phyloP scores from a whole-genome alignment of 2,797 vertebrate genomes.

The Arremon aurantiirostris region DNA sequence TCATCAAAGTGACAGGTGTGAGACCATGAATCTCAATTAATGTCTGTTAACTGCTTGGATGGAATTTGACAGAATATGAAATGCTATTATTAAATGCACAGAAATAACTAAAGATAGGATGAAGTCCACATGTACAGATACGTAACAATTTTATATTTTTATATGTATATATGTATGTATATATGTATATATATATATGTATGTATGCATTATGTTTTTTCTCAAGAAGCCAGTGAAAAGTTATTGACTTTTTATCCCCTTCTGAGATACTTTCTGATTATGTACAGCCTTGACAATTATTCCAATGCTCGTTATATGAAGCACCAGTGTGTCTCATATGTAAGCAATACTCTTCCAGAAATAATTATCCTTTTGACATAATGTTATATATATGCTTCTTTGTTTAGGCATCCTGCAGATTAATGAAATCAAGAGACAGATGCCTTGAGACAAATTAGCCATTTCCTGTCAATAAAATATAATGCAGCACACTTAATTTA shows the following conservation, averaged over 20 bases:
- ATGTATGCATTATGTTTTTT: background rate
- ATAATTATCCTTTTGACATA: constrained; percentile 20
- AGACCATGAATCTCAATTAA: constrained; percentile 5
- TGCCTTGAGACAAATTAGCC: constrained; percentile 19
- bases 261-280: background rate
- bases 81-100: background rate
- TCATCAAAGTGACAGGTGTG: background rate
- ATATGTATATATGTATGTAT: background rate
- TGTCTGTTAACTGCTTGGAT: background rate
- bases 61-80: background rate
- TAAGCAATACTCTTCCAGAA: background rate
- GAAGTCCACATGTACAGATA: background rate
- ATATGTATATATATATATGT: background rate
- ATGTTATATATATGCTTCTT: background rate
- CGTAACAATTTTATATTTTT: background rate
- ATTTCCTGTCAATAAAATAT: constrained; percentile 53
- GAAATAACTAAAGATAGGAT: background rate
- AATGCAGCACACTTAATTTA: constrained; percentile 34
- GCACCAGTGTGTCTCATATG: background rate
- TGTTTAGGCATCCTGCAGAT: constrained; percentile 22
- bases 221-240: background rate
- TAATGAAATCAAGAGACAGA: constrained; percentile 49
- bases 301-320: background rate
- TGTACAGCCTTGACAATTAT: background rate
- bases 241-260: background rate